These are phyloP conservation scores for Parasteatoda tepidariorum DNA, from an alignment of 1,140 invertebrate genomes.

Conservation along the genomic window DNA sequence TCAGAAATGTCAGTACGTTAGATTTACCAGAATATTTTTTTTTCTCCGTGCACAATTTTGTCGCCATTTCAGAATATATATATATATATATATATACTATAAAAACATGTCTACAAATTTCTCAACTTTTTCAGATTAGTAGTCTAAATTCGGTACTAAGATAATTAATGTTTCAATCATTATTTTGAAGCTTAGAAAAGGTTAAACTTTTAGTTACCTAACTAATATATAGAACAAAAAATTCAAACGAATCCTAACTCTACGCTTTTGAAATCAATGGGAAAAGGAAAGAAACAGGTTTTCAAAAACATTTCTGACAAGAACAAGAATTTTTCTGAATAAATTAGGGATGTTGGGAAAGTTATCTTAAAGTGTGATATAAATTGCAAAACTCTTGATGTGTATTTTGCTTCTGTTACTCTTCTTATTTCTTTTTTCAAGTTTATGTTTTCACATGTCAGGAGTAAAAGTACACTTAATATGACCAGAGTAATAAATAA, in stretches of 20 bases:
- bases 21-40: no score
- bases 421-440: neutral
- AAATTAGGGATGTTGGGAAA: neutral
- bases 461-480: neutral
- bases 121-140: no score
- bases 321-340: neutral
- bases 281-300: neutral
- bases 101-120: no score
- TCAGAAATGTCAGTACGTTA: no score
- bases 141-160: no score
- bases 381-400: neutral
- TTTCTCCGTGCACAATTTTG: no score
- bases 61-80: no score
- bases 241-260: neutral
- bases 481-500: neutral
- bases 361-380: neutral
- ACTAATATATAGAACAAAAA: neutral
- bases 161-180: no score
- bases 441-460: neutral
- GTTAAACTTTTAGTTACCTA: no score
- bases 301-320: neutral
- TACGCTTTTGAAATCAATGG: neutral
- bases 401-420: neutral
- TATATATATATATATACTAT: no score
- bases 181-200: no score